A percentile compares a stretch with the other conserved stretches of the same genome.
phyloP scores from a whole-genome alignment of 2,888 invertebrate species.

The Poecilobothrus nobilitatus region DNA sequence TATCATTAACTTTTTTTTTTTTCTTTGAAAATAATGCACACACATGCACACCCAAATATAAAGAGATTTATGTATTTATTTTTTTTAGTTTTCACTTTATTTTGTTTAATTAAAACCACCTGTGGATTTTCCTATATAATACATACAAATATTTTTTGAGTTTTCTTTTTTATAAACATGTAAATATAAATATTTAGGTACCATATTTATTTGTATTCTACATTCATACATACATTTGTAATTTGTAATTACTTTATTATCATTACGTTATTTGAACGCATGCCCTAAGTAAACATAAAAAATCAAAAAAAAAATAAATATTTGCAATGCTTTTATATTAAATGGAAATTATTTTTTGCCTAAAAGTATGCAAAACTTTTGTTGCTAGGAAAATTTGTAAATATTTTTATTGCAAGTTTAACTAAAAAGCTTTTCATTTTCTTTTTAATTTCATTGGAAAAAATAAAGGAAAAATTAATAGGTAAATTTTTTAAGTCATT shows the following conservation, averaged over 20 bases:
- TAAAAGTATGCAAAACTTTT: not conserved
- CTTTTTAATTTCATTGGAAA: not conserved
- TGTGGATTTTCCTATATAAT: not conserved
- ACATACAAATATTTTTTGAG: not conserved
- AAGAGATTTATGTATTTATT: too few relatives aligned
- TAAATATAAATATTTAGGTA: too few relatives aligned
- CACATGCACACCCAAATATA: too few relatives aligned
- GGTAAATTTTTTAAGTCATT: not conserved
- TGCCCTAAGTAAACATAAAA: not conserved
- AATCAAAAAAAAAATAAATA: not conserved
- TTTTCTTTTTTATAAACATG: too few relatives aligned
- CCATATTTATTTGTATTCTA: too few relatives aligned
- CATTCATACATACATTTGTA: too few relatives aligned
- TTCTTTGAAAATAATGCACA: too few relatives aligned
- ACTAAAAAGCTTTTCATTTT: not conserved
- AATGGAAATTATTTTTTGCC: not conserved
- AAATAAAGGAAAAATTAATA: not conserved
- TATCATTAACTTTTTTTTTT: slow-evolving; percentile 1
- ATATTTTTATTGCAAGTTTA: not conserved
- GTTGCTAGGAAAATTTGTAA: not conserved
- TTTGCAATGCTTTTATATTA: too few relatives aligned
- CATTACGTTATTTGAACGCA: not conserved
- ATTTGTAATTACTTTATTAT: too few relatives aligned
- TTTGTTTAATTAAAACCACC: not conserved
- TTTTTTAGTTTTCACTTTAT: too few relatives aligned